Percentiles rank a stretch among this genome's conserved stretches.
These are phyloP conservation scores for Falco cherrug DNA, from an alignment of 2,797 vertebrate species.

Conservation along the genomic window DNA sequence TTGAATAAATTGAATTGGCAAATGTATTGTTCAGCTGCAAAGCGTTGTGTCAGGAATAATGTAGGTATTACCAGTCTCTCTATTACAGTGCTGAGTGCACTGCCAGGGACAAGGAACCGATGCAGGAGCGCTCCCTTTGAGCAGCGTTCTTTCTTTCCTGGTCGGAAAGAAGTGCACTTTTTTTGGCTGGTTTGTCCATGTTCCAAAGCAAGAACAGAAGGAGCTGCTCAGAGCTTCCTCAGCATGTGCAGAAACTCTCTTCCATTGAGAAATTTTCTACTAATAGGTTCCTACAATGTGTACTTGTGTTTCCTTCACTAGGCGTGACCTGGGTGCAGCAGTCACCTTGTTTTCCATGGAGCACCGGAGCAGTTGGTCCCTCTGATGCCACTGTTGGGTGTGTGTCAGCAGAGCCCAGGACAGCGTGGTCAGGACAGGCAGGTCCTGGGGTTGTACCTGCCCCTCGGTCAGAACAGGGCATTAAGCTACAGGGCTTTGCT, in stretches of 20 bases:
- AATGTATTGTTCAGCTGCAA: conserved; percentile 29
- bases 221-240: neutral
- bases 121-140: conserved; percentile 11
- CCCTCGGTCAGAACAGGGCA: neutral
- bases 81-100: neutral
- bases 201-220: neutral
- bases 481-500: neutral
- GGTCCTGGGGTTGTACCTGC: neutral
- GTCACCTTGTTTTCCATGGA: neutral
- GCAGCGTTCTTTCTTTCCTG: neutral
- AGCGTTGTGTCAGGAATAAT: conserved; percentile 53
- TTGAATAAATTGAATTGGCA: conserved; percentile 65
- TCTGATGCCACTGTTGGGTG: fast-evolving
- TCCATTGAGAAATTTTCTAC: neutral
- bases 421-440: neutral
- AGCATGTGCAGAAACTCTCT: neutral
- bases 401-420: neutral
- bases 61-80: conserved; percentile 2
- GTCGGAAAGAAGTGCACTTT: neutral
- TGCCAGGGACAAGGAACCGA: neutral
- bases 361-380: neutral
- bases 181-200: neutral
- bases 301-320: neutral
- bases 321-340: neutral
- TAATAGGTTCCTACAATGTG: neutral